Percentiles rank a stretch among this genome's conserved stretches.
Evolutionary conservation across 2,113 vertebrate species (phyloP).

Genomic region (Tragelaphus imberbis): DNA sequence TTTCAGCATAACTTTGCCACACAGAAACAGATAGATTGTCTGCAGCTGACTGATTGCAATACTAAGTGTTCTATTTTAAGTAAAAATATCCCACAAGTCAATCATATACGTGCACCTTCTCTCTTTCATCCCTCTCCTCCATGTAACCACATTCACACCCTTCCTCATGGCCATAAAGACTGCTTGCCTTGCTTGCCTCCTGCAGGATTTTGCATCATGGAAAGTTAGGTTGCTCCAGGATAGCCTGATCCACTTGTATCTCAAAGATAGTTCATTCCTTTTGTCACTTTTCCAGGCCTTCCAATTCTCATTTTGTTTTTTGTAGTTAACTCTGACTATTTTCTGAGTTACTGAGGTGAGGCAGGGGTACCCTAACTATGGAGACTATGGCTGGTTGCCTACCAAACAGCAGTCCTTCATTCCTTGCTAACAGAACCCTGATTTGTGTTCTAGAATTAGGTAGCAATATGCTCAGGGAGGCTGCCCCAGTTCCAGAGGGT

Average conservation of each 20-base stretch:
- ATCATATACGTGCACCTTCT: conserved; percentile 10
- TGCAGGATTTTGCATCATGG: conserved; percentile 18
- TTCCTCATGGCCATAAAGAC: conserved; percentile 49
- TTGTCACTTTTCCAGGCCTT: background rate
- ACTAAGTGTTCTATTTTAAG: conserved; percentile 36
- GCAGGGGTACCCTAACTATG: background rate
- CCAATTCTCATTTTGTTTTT: background rate
- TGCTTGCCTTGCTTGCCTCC: conserved; percentile 14
- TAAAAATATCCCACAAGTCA: conserved; percentile 55
- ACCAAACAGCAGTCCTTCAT: background rate
- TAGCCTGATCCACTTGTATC: background rate
- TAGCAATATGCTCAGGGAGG: background rate
- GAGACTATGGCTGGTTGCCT: background rate
- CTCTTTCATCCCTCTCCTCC: background rate
- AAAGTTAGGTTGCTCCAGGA: background rate
- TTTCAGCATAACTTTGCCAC: conserved; percentile 28
- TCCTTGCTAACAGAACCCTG: background rate
- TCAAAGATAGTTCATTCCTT: conserved; percentile 7
- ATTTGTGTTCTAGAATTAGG: background rate
- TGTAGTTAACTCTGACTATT: background rate
- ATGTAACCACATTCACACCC: conserved; percentile 14
- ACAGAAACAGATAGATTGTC: conserved; percentile 32
- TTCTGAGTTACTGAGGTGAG: background rate
- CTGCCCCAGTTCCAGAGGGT: background rate
- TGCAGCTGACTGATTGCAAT: conserved; percentile 33